Conservation (phyloP, 2,113 vertebrate species). For the Genyomyrus donnyi region DNA sequence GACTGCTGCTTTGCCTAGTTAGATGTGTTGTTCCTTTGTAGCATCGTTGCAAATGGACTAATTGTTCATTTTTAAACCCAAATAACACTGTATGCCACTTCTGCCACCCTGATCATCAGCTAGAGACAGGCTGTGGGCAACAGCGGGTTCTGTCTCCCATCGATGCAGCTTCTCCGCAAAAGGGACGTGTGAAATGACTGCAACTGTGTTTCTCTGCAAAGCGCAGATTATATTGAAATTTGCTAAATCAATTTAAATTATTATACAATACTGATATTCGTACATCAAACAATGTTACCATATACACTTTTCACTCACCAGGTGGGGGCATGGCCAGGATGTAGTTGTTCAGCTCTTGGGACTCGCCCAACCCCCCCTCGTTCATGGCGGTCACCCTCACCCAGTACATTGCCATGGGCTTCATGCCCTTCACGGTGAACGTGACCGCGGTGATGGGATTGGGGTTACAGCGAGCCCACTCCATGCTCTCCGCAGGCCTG, state of each 20-base stretch:
- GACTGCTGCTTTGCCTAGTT: not conserved
- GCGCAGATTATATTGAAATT: not conserved
- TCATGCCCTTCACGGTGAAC: conserved; percentile 72
- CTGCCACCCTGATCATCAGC: not conserved
- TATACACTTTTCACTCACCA: conserved; percentile 55
- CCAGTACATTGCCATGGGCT: conserved; percentile 63
- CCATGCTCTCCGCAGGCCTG: conserved; percentile 56
- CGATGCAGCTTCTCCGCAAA: not conserved
- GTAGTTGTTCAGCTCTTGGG: conserved; percentile 58
- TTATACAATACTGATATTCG: not conserved
- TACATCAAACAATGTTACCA: not conserved
- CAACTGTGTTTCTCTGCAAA: not conserved
- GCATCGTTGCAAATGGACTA: not conserved
- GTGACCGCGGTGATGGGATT: conserved; percentile 49
- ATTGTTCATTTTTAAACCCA: not conserved
- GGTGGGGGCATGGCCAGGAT: conserved; percentile 56
- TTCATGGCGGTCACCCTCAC: conserved; percentile 66
- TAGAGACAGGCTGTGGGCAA: not conserved
- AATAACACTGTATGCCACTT: not conserved
- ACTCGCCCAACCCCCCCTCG: conserved; percentile 60
- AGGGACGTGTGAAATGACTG: not conserved
- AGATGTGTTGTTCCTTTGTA: not conserved
- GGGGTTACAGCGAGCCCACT: conserved; percentile 70
- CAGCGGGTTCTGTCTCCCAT: not conserved
- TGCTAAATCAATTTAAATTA: not conserved